Evolutionary conservation across 2,797 vertebrate species (phyloP), one percentile per base, ranked within the genome.

Genomic region (Enteromius fasciolatus): DNA sequence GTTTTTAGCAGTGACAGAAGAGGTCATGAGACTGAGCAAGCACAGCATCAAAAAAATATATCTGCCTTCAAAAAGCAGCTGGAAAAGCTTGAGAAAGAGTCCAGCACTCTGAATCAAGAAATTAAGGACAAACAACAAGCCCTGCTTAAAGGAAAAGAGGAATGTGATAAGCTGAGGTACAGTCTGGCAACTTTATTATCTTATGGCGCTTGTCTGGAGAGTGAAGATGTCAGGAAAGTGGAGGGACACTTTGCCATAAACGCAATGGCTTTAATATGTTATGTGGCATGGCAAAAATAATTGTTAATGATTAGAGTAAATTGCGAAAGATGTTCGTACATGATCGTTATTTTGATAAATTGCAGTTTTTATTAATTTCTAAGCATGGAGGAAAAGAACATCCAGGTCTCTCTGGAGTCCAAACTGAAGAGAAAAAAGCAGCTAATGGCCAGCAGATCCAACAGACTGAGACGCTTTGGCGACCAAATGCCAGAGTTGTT

Each of bases 401-500:
- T 90, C 14, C 87, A 89, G 44, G 82, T 85, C 7, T 81, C 82
- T 75, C 76, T 89, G 18, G 87, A 91, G 81, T 89, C 89, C 23
- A 93, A 92, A 68, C 46, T 89, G 41, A 93, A 90, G 87, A 91
- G 90, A 80, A 93, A 78, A 79, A 90, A 91, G 76, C 92, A 93
- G 82, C 90, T 93, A 5, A 87, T 90, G 2, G 91, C 91, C 88
- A 92, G 92, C 85, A 87, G 89, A 41, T 92, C 91, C 0, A 93
- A 94, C 87, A 91, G 90, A 80, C 87, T 94, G n/a, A 92, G 90
- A 78, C 86, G 90, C 3, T 94, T 93, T 78, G 93, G 92, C 54
- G 82, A 84, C 50, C 78, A 74, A 59, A 89, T 89, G 84, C 89
- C 89, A 61, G 88, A 90, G 18, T 70, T 90, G 48, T 68, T 90